These are phyloP conservation scores for Hybognathus amarus DNA, from an alignment of 2,797 vertebrate species.

Conservation along the genomic window DNA sequence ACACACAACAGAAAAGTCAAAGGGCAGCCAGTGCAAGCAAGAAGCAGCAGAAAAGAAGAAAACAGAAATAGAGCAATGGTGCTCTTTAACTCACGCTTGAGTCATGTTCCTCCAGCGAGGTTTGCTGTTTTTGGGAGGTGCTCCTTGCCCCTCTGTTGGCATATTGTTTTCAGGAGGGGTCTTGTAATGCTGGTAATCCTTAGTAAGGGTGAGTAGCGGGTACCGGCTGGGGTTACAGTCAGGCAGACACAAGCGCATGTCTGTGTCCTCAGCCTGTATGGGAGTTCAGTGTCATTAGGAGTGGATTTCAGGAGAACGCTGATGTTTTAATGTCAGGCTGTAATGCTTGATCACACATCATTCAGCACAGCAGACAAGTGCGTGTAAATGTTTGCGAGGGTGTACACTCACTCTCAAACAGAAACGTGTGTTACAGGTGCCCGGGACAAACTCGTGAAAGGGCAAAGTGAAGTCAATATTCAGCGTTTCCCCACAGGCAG, in stretches of 20 bases:
- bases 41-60: not conserved
- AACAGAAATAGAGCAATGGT: not conserved
- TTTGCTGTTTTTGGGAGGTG: slow-evolving; percentile 84
- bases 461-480: slow-evolving; percentile 96
- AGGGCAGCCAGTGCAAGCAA: not conserved
- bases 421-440: slow-evolving; percentile 91
- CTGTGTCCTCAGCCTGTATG: slow-evolving; percentile 88
- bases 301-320: not conserved
- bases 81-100: slow-evolving; percentile 86
- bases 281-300: slow-evolving; percentile 12
- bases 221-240: slow-evolving; percentile 98
- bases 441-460: slow-evolving; percentile 95
- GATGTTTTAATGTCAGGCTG: not conserved
- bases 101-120: slow-evolving; percentile 95
- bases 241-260: slow-evolving; percentile 93
- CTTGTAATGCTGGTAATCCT: slow-evolving; percentile 90
- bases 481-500: slow-evolving; percentile 96
- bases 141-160: slow-evolving; percentile 84
- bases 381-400: slow-evolving; percentile 24
- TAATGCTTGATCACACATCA: not conserved
- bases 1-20: not conserved
- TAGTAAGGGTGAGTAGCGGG: slow-evolving; percentile 91
- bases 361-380: slow-evolving; percentile 12
- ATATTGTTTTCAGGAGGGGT: slow-evolving; percentile 83
- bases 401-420: slow-evolving; percentile 85